phyloP scores from a whole-genome alignment of 1,140 invertebrate species.

The Chironomus striatipennis region DNA sequence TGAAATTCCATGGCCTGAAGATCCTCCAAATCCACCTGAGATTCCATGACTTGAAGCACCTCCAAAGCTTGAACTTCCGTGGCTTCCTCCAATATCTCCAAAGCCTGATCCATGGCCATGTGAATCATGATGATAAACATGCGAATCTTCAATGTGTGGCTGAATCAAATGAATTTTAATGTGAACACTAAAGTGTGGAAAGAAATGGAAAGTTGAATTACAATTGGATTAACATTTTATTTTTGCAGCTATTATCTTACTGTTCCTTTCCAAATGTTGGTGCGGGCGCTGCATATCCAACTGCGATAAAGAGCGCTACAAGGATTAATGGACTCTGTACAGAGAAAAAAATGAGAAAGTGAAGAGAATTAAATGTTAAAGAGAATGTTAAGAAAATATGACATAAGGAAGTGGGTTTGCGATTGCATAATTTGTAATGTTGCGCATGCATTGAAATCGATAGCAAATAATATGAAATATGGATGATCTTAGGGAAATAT shows the following conservation, averaged over 20 bases:
- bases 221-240: neutral
- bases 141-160: constrained; percentile 1
- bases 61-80: neutral
- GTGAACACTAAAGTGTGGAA: neutral
- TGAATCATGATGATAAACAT: neutral
- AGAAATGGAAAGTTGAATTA: neutral
- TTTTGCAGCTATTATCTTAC: neutral
- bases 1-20: too few relatives aligned
- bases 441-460: too few relatives aligned
- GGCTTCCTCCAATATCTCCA: neutral
- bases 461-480: too few relatives aligned
- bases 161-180: constrained; percentile 15
- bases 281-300: neutral
- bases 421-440: too few relatives aligned
- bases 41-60: neutral
- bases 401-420: too few relatives aligned
- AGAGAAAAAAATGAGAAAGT: neutral
- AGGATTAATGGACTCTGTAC: neutral
- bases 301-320: neutral
- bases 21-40: too few relatives aligned
- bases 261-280: constrained; percentile 1
- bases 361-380: too few relatives aligned
- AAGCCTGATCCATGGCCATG: neutral
- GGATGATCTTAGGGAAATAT: too few relatives aligned
- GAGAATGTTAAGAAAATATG: too few relatives aligned